Conservation (phyloP, 2,113 vertebrate genomes). For the Silurus glanis region DNA sequence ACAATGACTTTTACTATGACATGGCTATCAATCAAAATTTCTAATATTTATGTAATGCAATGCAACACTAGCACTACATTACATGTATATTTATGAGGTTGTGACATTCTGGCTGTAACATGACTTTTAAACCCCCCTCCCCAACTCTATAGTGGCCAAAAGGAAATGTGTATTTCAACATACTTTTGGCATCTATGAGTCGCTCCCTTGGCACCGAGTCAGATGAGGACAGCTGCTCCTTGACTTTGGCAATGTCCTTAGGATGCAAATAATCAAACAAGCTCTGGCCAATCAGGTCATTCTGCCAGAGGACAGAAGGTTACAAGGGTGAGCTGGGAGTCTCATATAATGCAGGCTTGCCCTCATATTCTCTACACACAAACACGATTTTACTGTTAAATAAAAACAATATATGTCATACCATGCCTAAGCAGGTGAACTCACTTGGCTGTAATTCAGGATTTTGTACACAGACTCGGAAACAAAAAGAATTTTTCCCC, state of each 20-base stretch:
- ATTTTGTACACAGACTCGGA: constrained; percentile 99
- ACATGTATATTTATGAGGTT: not conserved
- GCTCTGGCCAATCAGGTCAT: constrained; percentile 98
- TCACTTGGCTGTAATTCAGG: constrained; percentile 98
- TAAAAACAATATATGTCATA: not conserved
- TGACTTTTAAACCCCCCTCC: not conserved
- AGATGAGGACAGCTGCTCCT: constrained; percentile 97
- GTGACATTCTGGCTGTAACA: not conserved
- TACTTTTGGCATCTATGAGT: constrained; percentile 98
- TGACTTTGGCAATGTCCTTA: constrained; percentile 99
- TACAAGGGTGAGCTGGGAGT: not conserved
- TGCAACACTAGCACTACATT: not conserved
- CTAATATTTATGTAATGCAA: not conserved
- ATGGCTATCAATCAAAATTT: not conserved
- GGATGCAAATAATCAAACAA: constrained; percentile 98
- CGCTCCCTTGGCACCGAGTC: constrained; percentile 92
- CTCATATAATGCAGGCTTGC: not conserved
- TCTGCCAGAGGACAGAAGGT: constrained; percentile 64
- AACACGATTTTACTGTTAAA: not conserved
- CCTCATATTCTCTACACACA: not conserved
- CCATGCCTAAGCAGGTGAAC: constrained; percentile 12
- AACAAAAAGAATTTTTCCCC: constrained; percentile 97
- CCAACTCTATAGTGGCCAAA: not conserved
- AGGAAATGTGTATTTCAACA: constrained; percentile 7
- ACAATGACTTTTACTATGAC: not conserved